These are phyloP conservation scores for Panopea generosa DNA, from an alignment of 2,888 invertebrate genomes.

Conservation along the genomic window DNA sequence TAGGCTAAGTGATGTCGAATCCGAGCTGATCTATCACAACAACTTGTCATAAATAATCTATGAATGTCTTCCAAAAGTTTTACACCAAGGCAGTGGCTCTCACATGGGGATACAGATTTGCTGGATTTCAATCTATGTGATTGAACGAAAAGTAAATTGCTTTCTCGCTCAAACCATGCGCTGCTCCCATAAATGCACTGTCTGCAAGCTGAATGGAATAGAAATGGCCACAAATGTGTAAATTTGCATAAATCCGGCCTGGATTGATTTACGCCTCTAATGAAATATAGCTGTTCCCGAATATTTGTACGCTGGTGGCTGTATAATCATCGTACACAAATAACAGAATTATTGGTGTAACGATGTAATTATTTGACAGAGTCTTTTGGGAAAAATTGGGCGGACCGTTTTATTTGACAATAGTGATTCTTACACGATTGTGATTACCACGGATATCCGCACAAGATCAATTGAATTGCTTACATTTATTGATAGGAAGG, in stretches of 20 bases:
- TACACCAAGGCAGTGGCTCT: too few species aligned
- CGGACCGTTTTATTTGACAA: slow-evolving; percentile 62
- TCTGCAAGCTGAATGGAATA: slow-evolving; percentile 29
- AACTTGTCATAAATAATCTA: too few species aligned
- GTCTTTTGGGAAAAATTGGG: slow-evolving; percentile 57
- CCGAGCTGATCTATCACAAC: too few species aligned
- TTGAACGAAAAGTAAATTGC: slow-evolving; percentile 66
- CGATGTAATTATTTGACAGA: slow-evolving; percentile 60
- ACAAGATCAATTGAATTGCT: slow-evolving; percentile 64
- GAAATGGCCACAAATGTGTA: slow-evolving; percentile 52
- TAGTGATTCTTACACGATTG: slow-evolving; percentile 36
- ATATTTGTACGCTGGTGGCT: slow-evolving; percentile 33
- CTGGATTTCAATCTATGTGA: slow-evolving; percentile 61
- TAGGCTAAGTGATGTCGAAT: too few species aligned
- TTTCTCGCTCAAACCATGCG: slow-evolving; percentile 53
- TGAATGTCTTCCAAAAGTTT: too few species aligned
- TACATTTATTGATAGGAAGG: slow-evolving; percentile 52
- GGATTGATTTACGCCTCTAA: slow-evolving; percentile 53
- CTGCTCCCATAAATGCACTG: slow-evolving; percentile 40
- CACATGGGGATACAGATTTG: too few species aligned
- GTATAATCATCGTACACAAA: slow-evolving; percentile 53
- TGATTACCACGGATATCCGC: slow-evolving; percentile 46
- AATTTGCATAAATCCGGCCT: slow-evolving; percentile 65
- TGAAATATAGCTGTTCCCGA: slow-evolving; percentile 50
- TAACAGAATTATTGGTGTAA: slow-evolving; percentile 60